These are phyloP conservation scores for Ichneumon xanthorius DNA, from an alignment of 2,888 invertebrate species.

Conservation along the genomic window DNA sequence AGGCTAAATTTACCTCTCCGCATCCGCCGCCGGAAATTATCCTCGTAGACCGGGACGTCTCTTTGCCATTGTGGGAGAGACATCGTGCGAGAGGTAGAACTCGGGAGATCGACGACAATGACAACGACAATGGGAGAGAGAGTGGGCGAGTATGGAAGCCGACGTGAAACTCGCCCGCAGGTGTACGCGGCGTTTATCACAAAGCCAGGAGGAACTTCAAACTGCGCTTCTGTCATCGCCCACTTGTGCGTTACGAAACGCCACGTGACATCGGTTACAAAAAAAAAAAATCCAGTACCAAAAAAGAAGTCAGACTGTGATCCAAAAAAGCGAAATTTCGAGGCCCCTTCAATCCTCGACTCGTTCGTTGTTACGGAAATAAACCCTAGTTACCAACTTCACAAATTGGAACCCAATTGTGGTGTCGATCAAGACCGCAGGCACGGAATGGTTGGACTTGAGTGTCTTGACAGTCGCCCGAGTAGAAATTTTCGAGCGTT, in stretches of 20 bases:
- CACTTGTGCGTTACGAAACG: background rate
- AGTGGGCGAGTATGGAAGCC: background rate
- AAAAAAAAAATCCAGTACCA: background rate
- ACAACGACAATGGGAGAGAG: slow-evolving; percentile 9
- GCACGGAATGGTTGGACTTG: too few relatives aligned
- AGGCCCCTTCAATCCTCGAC: too few relatives aligned
- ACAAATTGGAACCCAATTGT: too few relatives aligned
- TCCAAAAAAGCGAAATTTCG: background rate
- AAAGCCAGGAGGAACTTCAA: slow-evolving; percentile 29
- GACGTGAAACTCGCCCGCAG: slow-evolving; percentile 6
- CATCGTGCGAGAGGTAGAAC: slow-evolving; percentile 19
- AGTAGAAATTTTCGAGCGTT: too few relatives aligned
- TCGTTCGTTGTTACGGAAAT: too few relatives aligned
- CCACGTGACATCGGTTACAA: background rate
- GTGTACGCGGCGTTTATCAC: slow-evolving; percentile 49
- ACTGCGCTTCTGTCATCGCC: background rate
- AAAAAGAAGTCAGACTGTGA: background rate
- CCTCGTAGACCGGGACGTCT: slow-evolving; percentile 48
- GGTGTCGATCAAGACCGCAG: too few relatives aligned
- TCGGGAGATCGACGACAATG: slow-evolving; percentile 53
- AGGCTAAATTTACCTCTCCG: slow-evolving; percentile 68
- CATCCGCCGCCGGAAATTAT: slow-evolving; percentile 70
- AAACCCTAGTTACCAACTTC: too few relatives aligned
- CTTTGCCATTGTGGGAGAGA: slow-evolving; percentile 21
- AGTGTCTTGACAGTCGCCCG: too few relatives aligned